Percentiles rank a stretch among this genome's conserved stretches.
Conservation (phyloP, 2,888 invertebrate genomes). For the Magallana nippona region DNA sequence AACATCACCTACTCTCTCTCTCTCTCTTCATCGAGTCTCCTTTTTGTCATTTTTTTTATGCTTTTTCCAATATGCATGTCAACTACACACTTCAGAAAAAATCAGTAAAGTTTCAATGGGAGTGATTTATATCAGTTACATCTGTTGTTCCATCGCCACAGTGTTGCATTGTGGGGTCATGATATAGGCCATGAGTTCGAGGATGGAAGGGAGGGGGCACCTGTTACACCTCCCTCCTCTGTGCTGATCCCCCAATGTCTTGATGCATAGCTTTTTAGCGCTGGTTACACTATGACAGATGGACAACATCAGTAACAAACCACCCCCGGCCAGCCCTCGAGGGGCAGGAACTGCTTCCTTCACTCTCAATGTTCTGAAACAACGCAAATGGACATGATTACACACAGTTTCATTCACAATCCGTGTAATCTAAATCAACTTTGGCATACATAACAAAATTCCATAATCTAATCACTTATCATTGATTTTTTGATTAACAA, state of each 20-base stretch:
- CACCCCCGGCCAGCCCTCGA: slow-evolving; percentile 11
- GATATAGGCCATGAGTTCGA: not conserved
- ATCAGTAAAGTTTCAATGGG: not conserved
- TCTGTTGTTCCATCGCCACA: not conserved
- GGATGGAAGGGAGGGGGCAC: not conserved
- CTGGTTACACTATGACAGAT: not conserved
- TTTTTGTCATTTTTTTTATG: slow-evolving; percentile 33
- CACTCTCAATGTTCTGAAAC: not conserved
- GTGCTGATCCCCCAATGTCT: not conserved
- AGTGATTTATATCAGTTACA: not conserved
- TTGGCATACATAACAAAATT: too few relatives aligned
- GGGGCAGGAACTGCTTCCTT: not conserved
- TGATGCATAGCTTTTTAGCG: not conserved
- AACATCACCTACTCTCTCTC: not conserved
- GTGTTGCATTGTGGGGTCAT: not conserved
- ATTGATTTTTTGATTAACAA: too few relatives aligned
- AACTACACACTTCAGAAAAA: not conserved
- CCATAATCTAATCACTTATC: too few relatives aligned
- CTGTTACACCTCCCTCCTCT: not conserved
- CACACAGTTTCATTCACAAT: too few relatives aligned
- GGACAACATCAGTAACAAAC: not conserved
- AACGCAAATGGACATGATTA: not conserved
- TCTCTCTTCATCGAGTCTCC: too few relatives aligned
- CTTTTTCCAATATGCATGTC: slow-evolving; percentile 23
- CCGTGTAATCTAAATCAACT: too few relatives aligned